These are phyloP conservation scores for Riparia riparia DNA, from an alignment of 2,113 vertebrate genomes.

Conservation along the genomic window DNA sequence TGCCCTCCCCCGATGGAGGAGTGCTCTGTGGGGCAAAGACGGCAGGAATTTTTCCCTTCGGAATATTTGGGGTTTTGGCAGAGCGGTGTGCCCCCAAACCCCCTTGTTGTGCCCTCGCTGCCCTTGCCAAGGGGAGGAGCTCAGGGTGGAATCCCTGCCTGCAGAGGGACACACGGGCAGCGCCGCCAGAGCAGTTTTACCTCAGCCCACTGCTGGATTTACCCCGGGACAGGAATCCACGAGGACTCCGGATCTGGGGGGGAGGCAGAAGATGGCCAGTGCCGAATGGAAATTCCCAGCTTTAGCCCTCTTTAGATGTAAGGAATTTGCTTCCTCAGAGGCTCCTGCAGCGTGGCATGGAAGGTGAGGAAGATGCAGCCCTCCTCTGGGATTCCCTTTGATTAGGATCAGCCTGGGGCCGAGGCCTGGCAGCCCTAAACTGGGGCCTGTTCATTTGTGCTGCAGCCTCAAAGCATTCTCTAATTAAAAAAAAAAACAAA, in stretches of 20 bases:
- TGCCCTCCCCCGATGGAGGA: background rate
- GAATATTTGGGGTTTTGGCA: fast-evolving
- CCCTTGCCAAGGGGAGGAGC: fast-evolving
- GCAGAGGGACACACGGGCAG: background rate
- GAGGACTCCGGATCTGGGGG: background rate
- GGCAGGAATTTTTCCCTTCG: background rate
- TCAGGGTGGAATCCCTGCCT: background rate
- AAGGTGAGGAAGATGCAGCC: background rate
- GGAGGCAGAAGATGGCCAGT: background rate
- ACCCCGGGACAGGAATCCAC: constrained; percentile 11
- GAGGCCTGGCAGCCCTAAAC: background rate
- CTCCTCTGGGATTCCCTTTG: background rate
- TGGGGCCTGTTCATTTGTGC: background rate
- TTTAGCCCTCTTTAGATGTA: constrained; percentile 21
- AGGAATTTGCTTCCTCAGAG: background rate
- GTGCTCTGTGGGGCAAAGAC: background rate
- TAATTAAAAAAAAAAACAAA: background rate
- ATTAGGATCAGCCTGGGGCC: background rate
- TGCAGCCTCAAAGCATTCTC: background rate
- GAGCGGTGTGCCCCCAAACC: background rate
- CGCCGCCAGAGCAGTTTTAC: background rate
- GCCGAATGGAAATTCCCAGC: background rate
- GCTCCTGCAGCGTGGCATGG: background rate
- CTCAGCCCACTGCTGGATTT: background rate
- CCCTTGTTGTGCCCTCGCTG: fast-evolving